Conservation (phyloP, 2,797 vertebrate genomes). For the Pogonophryne albipinna region DNA sequence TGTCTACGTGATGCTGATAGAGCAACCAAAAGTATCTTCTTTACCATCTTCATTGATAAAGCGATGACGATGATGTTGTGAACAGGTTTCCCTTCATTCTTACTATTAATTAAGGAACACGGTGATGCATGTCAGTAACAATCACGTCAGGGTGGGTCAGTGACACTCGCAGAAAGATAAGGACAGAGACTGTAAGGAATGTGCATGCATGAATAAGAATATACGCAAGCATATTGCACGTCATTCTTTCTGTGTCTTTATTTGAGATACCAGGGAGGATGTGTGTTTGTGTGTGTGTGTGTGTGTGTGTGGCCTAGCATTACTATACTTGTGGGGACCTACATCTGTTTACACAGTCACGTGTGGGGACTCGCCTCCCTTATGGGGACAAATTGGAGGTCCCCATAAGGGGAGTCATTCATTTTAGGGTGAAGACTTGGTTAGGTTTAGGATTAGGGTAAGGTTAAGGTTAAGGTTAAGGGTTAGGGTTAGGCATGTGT, state of each 20-base stretch:
- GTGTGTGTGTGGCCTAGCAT: constrained; percentile 13
- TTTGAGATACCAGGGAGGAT: constrained; percentile 34
- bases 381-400: too few species aligned
- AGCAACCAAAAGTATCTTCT: neutral
- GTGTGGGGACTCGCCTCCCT: too few species aligned
- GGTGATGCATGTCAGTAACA: constrained; percentile 28
- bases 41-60: neutral
- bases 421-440: too few species aligned
- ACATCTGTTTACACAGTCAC: too few species aligned
- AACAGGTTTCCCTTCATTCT: constrained; percentile 41
- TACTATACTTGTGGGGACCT: too few species aligned
- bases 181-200: neutral
- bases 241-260: constrained; percentile 12
- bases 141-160: constrained; percentile 5
- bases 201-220: neutral
- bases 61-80: neutral
- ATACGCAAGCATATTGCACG: constrained; percentile 5
- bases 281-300: constrained; percentile 8
- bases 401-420: too few species aligned
- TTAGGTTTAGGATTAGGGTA: too few species aligned
- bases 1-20: neutral
- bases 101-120: neutral
- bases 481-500: too few species aligned
- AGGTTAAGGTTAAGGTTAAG: too few species aligned
- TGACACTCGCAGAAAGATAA: too few species aligned